Conservation (phyloP, 2,888 invertebrate species). For the Agriopis aurantiaria region DNA sequence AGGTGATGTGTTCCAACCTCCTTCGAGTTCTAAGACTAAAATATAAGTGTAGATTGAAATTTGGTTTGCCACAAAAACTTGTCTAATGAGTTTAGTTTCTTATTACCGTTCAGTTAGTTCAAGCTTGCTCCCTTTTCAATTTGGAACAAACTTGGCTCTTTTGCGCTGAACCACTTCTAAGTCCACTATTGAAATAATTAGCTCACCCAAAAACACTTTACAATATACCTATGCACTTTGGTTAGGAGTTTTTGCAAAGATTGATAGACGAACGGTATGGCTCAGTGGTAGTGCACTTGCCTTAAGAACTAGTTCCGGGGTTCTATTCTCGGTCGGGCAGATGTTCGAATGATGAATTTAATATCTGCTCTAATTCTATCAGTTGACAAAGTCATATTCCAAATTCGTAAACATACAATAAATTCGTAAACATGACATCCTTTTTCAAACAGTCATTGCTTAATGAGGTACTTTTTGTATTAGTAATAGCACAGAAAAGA, state of each 20-base stretch:
- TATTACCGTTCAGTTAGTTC: conserved; percentile 47
- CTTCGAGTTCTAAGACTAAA: not conserved
- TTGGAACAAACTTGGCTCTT: conserved; percentile 36
- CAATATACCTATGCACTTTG: conserved; percentile 1
- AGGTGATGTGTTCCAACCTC: not conserved
- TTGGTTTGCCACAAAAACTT: conserved; percentile 42
- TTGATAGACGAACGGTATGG: too few species aligned
- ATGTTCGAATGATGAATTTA: too few species aligned
- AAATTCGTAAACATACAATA: too few species aligned
- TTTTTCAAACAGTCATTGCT: too few species aligned
- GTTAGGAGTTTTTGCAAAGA: not conserved
- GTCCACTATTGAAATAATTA: conserved; percentile 20
- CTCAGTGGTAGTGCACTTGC: not conserved
- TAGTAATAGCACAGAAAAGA: too few species aligned
- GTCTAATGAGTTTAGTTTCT: conserved; percentile 53
- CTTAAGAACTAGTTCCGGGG: not conserved
- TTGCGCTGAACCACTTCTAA: conserved; percentile 18
- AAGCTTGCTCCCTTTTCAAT: conserved; percentile 51
- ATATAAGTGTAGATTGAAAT: not conserved
- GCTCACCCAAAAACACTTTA: conserved; percentile 1
- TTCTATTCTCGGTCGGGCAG: too few species aligned
- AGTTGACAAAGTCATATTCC: too few species aligned
- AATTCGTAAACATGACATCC: too few species aligned
- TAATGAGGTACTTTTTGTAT: too few species aligned
- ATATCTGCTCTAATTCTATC: too few species aligned